Evolutionary conservation across 2,797 vertebrate species (phyloP), one percentile per base, ranked within the genome.

Genomic region (Nannoperca australis): DNA sequence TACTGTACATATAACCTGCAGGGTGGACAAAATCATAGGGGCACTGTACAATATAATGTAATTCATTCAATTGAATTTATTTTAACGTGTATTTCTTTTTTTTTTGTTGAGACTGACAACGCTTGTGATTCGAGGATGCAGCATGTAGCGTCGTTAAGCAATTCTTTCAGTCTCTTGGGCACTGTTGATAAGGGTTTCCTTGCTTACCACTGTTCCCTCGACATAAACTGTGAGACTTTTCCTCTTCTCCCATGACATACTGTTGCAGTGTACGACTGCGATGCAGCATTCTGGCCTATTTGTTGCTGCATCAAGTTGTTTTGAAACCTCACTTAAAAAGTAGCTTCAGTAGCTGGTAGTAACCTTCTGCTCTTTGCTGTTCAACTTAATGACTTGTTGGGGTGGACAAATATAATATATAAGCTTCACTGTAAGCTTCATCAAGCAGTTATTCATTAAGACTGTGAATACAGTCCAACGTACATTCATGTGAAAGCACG

Each of bases 41-140:
- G 3, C 1, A 9, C n/a, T 0, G 0, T 42, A 4, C 4, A 22
- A 45, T 4, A 32, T 3, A 27, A 6, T 24, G n/a, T 49, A 9
- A 59, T 36, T n/a, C 8, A 11, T 49, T 27, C 5, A 0, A 17
- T 12, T 53, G 7, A 14, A 30, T 42, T 50, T 7, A 51, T 22
- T 42, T 54, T 1, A 54, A 54, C 14, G 7, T 45, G 14, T 4
- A 32, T 13, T 40, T 30, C 1, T 22, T 30, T 34, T 34, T 34
- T 34, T 38, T 22, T 32, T 47, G 30, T 22, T 49, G 30, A 18
- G 24, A 38, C 36, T 20, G 14, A 58, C 2, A 20, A 22, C 12
- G 24, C 70, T 32, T 4, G 0, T 10, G 27, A 60, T 60, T 32
- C 8, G 30, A 47, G 20, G 22, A 38, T 27, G 42, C 49, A 45